Base-by-base conservation (phyloP, 2,888 invertebrate species). In the Eilema griseolum region DNA sequence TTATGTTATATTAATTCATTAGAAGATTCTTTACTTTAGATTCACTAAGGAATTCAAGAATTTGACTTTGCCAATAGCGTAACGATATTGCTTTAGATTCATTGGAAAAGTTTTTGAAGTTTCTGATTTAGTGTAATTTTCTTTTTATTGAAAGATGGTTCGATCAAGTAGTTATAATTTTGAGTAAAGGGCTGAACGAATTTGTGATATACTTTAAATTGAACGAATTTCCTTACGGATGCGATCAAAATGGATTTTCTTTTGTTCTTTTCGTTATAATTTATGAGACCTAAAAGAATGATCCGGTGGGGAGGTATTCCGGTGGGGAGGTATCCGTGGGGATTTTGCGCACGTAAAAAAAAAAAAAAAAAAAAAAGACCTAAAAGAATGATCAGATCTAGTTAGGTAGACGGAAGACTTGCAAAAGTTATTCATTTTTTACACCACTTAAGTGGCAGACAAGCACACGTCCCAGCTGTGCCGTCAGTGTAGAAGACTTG, bases 101-200 rank as follows among this genome's bases (percentile, higher is more conserved):
- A 33, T 33, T 84, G 71, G 77, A 77, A 83, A 89, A 89, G 79
- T 89, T 89, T 84, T 80, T 80, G 78, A 83, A 81, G 80, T 84
- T 84, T 81, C 82, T 86, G 85, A 89, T 89, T 87, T 89, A 78
- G 86, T 83, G 66, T 78, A 80, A 83, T 83, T 86, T 82, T 85
- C 82, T 84, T 87, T 85, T 86, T 79, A 78, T 79, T 41, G 62
- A 64, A 60, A 56, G 75, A 69, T 72, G 80, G 77, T 83, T 84
- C 76, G 82, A 85, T 81, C 84, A 82, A 79, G 82, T 83, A 79
- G 77, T 78, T 79, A 78, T 82, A 78, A 84, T 84, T 83, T 73
- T 70, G 71, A 79, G 79, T 71, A 84, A 87, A 83, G 81, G 82
- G 77, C 71, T 83, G 73, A 79, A 84, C 8, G 8, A 33, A 33